Evolutionary conservation across 2,797 vertebrate species (phyloP), one percentile per base, ranked within the genome.

Genomic region (Melanotaenia nigrans): DNA sequence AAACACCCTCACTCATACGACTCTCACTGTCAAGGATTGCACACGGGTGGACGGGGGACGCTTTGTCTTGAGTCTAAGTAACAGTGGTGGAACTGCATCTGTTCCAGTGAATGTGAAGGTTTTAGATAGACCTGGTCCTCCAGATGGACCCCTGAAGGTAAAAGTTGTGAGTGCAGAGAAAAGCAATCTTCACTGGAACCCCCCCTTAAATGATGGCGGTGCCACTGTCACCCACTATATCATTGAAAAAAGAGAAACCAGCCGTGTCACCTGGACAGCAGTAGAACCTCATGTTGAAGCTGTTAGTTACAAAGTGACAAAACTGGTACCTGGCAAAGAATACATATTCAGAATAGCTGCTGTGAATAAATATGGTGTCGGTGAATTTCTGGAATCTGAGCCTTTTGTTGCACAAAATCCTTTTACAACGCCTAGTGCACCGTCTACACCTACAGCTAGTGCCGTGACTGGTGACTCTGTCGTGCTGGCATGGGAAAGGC

Each of bases 331-430:
- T 76, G 96, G 96, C 71, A 98, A 97, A 92, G 98, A 99, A 87
- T 99, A 99, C 76, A 96, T 99, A 55, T 99, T 99, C 92, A 96
- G 97, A 84, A 94, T 99, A 85, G 97, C 96, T 91, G 97, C 96
- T 18, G 96, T 98, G 80, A 99, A 98, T 73, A 98, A 97, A 86
- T 99, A 96, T 90, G 98, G 98, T 78, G 94, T 97, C 85, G 98
- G 98, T 0, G 97, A 99, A 79, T 97, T 97, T 85, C 92, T 96
- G 77, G 98, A 99, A 87, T 99, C 98, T 5, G 93, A 95, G 0
- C 95, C 95, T 73, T 94, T 99, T 25, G 85, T 94, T 85, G 96
- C 99, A 89, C 95, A 96, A 89, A 96, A 99, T 65, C 97, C 98
- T 74, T 99, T 98, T 85, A 97, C 95, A 79, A 94, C 92, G 49